Conservation (phyloP, 2,797 vertebrate genomes). For the Pyrocephalus nanus region DNA sequence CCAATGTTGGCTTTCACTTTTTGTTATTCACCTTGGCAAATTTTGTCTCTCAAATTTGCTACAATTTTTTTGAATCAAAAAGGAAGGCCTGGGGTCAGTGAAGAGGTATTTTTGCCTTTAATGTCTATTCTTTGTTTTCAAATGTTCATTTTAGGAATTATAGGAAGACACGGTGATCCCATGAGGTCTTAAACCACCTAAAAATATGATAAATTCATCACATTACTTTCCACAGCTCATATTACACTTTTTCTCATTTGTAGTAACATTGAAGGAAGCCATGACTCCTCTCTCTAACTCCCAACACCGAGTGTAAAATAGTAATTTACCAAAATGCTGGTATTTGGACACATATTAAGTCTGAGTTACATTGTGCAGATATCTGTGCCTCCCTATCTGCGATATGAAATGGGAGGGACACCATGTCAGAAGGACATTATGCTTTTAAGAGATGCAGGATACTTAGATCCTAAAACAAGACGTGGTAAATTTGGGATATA, state of each 20-base stretch:
- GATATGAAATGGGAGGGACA: neutral
- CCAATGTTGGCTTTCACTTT: neutral
- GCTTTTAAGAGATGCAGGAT: neutral
- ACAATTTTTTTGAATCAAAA: neutral
- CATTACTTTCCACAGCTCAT: neutral
- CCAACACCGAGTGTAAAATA: neutral
- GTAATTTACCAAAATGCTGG: neutral
- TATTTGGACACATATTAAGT: neutral
- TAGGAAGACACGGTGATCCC: neutral
- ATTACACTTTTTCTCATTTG: neutral
- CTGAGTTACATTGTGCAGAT: neutral
- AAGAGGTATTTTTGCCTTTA: neutral
- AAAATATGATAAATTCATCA: neutral
- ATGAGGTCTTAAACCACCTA: neutral
- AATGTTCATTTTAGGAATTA: conserved; percentile 6
- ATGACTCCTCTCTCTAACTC: neutral
- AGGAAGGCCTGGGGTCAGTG: neutral
- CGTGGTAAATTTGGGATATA: neutral
- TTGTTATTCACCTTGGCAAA: neutral
- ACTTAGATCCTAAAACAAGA: neutral
- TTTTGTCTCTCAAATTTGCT: conserved; percentile 15
- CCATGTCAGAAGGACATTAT: accelerated
- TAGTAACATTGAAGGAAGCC: neutral
- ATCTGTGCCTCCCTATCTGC: neutral
- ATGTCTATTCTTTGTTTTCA: neutral